Percentiles rank a stretch among this genome's conserved stretches.
Conservation (phyloP, 2,888 invertebrate genomes). For the Leptinotarsa haldemani region DNA sequence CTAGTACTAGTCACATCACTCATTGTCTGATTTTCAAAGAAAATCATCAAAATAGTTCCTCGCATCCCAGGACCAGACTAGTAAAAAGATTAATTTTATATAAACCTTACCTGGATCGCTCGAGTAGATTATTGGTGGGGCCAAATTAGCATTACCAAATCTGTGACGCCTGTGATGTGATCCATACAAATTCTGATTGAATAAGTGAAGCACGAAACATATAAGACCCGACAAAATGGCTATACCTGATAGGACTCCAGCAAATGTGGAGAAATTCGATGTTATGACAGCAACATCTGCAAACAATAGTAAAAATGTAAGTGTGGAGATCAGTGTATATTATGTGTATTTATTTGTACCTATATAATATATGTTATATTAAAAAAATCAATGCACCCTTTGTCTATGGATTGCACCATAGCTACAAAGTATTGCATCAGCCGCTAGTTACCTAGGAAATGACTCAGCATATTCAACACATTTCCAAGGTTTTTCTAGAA, state of each 20-base stretch:
- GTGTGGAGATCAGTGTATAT: too few species aligned
- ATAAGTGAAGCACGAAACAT: constrained; percentile 89
- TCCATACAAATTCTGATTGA: constrained; percentile 75
- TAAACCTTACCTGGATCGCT: constrained; percentile 80
- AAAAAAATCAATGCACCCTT: too few species aligned
- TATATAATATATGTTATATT: too few species aligned
- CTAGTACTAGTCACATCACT: too few species aligned
- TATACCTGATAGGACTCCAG: constrained; percentile 87
- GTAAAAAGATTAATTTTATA: not conserved
- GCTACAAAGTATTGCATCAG: too few species aligned
- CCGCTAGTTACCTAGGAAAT: too few species aligned
- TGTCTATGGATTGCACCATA: too few species aligned
- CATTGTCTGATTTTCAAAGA: not conserved
- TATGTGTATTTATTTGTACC: too few species aligned
- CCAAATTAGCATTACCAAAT: constrained; percentile 85
- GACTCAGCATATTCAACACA: too few species aligned
- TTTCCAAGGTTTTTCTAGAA: too few species aligned
- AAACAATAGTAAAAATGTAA: constrained; percentile 45
- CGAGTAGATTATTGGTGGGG: constrained; percentile 87
- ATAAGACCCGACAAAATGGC: constrained; percentile 87
- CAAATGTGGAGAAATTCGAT: constrained; percentile 86
- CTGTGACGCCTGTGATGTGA: constrained; percentile 71
- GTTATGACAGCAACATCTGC: constrained; percentile 81
- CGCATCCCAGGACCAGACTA: not conserved
- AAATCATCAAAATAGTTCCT: not conserved